These are phyloP conservation scores for Pristionchus maxplancki DNA, from an alignment of 2,888 invertebrate genomes.

Conservation along the genomic window DNA sequence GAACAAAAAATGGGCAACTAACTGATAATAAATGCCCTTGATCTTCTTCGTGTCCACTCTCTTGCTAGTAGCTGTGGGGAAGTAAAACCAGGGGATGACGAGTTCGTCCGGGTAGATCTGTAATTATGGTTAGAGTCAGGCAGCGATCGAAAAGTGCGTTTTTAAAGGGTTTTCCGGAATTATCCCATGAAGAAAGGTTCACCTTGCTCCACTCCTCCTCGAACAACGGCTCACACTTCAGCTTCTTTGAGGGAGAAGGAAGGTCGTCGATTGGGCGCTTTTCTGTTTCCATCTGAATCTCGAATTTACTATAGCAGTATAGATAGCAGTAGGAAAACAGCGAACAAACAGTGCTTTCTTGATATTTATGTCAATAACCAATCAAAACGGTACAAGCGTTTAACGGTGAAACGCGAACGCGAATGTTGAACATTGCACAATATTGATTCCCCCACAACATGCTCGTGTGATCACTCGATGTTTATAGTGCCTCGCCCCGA, in stretches of 20 bases:
- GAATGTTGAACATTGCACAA: too few species aligned
- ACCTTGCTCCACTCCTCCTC: constrained; percentile 40
- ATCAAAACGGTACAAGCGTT: too few species aligned
- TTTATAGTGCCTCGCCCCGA: neutral
- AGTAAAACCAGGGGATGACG: constrained; percentile 45
- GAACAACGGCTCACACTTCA: neutral
- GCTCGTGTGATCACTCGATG: neutral
- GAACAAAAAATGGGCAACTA: neutral
- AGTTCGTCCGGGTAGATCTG: constrained; percentile 18
- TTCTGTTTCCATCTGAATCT: neutral
- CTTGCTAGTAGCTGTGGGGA: constrained; percentile 49
- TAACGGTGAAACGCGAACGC: too few species aligned
- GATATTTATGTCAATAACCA: too few species aligned
- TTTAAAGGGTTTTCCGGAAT: too few species aligned
- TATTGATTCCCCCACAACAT: too few species aligned
- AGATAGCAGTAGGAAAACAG: neutral
- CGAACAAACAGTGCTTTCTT: neutral
- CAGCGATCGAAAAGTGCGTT: too few species aligned
- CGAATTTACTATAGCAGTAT: neutral
- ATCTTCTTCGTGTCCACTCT: constrained; percentile 42
- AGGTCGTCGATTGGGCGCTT: neutral
- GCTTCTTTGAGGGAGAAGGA: neutral
- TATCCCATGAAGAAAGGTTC: too few species aligned
- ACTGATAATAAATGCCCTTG: constrained; percentile 52
- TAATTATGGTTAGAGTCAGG: too few species aligned